A percentile compares a stretch with the other conserved stretches of the same genome.
These are phyloP conservation scores for Isurus oxyrinchus DNA, from an alignment of 2,113 vertebrate species.

Conservation along the genomic window DNA sequence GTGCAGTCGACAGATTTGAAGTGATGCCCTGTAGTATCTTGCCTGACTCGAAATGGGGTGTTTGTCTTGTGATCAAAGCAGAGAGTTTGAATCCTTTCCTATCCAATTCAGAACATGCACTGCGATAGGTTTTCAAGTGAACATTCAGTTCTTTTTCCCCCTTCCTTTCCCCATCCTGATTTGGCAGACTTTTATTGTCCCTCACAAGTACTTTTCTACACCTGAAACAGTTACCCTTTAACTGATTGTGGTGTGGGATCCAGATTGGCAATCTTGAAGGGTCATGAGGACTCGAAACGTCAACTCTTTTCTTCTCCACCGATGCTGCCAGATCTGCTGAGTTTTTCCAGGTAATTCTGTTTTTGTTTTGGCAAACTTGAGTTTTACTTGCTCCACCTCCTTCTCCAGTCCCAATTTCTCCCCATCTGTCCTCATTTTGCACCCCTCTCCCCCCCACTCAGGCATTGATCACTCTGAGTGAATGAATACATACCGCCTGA, in stretches of 20 bases:
- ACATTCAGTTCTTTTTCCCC: neutral
- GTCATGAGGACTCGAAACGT: too few relatives aligned
- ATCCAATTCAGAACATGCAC: neutral
- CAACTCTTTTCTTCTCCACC: too few relatives aligned
- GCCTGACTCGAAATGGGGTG: neutral
- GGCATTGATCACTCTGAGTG: neutral
- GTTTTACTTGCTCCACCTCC: neutral
- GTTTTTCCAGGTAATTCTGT: too few relatives aligned
- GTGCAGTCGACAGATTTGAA: neutral
- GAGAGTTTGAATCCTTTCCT: neutral
- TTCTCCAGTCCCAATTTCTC: neutral
- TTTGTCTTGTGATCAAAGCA: slow-evolving; percentile 9
- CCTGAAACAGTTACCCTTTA: neutral
- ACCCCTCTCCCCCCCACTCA: neutral
- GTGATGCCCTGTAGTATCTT: neutral
- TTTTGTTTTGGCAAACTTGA: too few relatives aligned
- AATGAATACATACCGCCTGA: neutral
- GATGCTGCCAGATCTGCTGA: too few relatives aligned
- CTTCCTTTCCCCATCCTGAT: neutral
- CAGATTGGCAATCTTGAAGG: neutral
- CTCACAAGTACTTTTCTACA: neutral
- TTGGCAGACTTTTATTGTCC: neutral
- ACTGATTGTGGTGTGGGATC: neutral
- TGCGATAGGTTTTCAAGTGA: neutral
- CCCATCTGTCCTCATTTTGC: neutral